Evolutionary conservation across 2,888 invertebrate genomes (phyloP).

Genomic region (Salpingus planirostris): DNA sequence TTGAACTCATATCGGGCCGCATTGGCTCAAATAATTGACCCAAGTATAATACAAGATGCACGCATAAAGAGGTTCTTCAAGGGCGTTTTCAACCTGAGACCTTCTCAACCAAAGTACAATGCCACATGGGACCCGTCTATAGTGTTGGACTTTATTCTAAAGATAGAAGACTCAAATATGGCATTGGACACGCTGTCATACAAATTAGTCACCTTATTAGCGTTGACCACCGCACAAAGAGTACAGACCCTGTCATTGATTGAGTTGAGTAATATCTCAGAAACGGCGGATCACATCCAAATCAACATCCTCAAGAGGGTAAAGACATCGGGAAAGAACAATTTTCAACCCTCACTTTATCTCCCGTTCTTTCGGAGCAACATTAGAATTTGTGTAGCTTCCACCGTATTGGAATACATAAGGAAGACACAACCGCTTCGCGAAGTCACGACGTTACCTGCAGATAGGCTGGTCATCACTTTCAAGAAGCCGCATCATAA

Average conservation of each 20-base stretch:
- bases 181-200: neutral
- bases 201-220: neutral
- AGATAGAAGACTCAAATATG: neutral
- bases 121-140: neutral
- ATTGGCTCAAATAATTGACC: neutral
- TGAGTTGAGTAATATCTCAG: no score
- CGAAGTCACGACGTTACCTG: no score
- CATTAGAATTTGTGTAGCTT: no score
- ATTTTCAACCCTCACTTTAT: no score
- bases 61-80: neutral
- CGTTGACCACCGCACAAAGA: neutral
- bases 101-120: neutral
- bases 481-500: conserved; percentile 1
- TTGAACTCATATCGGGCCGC: neutral
- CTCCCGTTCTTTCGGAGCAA: no score
- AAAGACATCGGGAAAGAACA: no score
- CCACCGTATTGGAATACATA: no score
- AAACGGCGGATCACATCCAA: no score
- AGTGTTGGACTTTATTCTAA: neutral
- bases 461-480: conserved; percentile 6
- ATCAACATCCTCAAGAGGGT: no score
- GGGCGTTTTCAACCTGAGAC: neutral
- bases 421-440: no score
- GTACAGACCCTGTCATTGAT: neutral
- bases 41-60: neutral